phyloP scores from a whole-genome alignment of 2,113 vertebrate genomes.

The Prolemur simus region DNA sequence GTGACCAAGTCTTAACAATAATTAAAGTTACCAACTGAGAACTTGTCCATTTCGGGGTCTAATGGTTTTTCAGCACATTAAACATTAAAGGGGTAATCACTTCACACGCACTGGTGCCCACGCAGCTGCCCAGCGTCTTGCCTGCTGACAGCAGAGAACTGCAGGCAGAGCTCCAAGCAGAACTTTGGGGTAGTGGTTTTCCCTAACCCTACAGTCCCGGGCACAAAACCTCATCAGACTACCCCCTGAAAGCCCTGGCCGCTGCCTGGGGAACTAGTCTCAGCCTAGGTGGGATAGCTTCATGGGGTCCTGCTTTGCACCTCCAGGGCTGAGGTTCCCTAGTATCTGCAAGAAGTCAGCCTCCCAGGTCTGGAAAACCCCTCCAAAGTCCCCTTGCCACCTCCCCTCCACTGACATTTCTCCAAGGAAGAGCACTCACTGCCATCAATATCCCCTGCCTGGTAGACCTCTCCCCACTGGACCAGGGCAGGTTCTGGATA shows the following conservation, averaged over 20 bases:
- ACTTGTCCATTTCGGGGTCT: conserved; percentile 52
- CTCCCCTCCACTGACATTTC: not conserved
- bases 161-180: not conserved
- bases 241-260: not conserved
- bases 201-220: not conserved
- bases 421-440: not conserved
- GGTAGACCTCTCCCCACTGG: not conserved
- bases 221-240: not conserved
- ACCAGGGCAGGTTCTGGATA: not conserved
- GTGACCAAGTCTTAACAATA: conserved; percentile 69
- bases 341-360: not conserved
- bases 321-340: not conserved
- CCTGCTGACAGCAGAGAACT: not conserved
- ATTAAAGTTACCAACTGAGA: conserved; percentile 77
- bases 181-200: not conserved
- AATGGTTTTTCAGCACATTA: conserved; percentile 66
- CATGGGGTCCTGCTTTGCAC: not conserved
- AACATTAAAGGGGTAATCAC: conserved; percentile 52
- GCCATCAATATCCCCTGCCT: not conserved
- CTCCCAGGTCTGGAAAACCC: not conserved
- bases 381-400: not conserved
- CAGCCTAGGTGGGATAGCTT: accelerated
- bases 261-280: not conserved
- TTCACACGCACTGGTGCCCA: not conserved
- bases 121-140: not conserved